A percentile compares a stretch with the other conserved stretches of the same genome.
phyloP scores from a whole-genome alignment of 2,113 vertebrate genomes.

The Indri indri region DNA sequence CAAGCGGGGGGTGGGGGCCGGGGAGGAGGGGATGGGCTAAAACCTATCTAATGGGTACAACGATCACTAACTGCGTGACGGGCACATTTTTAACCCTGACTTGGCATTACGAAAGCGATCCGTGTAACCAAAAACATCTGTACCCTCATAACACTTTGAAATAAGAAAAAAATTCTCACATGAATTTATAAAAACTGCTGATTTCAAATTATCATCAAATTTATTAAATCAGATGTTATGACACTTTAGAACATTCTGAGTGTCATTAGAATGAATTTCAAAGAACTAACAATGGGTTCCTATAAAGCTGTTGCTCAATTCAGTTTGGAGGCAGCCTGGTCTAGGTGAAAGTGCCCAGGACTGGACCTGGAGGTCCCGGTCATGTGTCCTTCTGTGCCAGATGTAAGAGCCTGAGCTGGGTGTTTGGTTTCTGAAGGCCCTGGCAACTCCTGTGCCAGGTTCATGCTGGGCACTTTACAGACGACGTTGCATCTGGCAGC shows the following conservation, averaged over 20 bases:
- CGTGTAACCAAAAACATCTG: too few species aligned
- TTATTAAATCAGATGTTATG: neutral
- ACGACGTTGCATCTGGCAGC: neutral
- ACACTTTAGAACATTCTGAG: neutral
- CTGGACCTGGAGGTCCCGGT: neutral
- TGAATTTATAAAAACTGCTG: neutral
- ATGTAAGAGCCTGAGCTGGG: neutral
- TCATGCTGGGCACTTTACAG: rapidly evolving
- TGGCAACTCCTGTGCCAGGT: neutral
- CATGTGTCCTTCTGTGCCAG: neutral
- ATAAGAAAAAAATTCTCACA: neutral
- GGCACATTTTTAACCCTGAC: too few species aligned
- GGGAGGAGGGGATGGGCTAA: too few species aligned
- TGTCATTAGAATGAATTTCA: neutral
- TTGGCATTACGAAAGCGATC: too few species aligned
- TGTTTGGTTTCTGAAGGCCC: neutral
- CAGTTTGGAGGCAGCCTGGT: neutral
- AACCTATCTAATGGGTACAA: too few species aligned
- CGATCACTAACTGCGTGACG: too few species aligned
- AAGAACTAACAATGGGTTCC: neutral
- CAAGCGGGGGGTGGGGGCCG: too few species aligned
- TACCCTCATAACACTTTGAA: too few species aligned
- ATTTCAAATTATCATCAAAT: neutral
- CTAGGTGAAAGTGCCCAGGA: neutral
- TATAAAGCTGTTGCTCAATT: neutral